Percentiles rank a stretch among this genome's conserved stretches.
phyloP scores from a whole-genome alignment of 2,113 vertebrate species.

The Laticauda laticaudata region DNA sequence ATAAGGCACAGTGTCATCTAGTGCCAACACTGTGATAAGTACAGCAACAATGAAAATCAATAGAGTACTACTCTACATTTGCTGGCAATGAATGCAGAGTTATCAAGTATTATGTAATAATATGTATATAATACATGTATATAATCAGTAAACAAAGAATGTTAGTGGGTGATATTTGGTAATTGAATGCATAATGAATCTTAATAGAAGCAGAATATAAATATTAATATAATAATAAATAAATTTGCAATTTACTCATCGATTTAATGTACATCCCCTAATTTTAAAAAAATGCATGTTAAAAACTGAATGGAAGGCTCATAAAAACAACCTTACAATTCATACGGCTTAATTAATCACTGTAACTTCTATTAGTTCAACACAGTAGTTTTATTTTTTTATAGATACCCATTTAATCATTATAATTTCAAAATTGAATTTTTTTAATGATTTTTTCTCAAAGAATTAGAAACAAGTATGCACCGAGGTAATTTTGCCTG shows the following conservation, averaged over 20 bases:
- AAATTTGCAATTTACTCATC: neutral
- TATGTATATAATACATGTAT: neutral
- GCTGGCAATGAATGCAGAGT: neutral
- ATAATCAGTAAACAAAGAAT: neutral
- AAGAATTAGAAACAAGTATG: neutral
- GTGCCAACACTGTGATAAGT: constrained; percentile 42
- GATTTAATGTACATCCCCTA: neutral
- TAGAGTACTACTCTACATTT: too few species aligned
- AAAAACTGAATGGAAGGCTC: neutral
- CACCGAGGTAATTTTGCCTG: neutral
- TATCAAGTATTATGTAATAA: neutral
- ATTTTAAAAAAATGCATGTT: neutral
- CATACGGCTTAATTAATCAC: neutral
- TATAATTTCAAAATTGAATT: neutral
- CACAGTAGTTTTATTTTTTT: neutral
- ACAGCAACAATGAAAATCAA: neutral
- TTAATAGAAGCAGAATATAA: neutral
- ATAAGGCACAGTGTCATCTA: constrained; percentile 66
- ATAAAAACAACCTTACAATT: neutral
- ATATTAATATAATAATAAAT: too few species aligned
- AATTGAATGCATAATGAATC: neutral
- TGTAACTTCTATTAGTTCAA: neutral
- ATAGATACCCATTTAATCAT: neutral
- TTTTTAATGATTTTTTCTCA: neutral
- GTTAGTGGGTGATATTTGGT: neutral